Conservation (phyloP, 2,797 vertebrate genomes). For the Lophotriccus pileatus region DNA sequence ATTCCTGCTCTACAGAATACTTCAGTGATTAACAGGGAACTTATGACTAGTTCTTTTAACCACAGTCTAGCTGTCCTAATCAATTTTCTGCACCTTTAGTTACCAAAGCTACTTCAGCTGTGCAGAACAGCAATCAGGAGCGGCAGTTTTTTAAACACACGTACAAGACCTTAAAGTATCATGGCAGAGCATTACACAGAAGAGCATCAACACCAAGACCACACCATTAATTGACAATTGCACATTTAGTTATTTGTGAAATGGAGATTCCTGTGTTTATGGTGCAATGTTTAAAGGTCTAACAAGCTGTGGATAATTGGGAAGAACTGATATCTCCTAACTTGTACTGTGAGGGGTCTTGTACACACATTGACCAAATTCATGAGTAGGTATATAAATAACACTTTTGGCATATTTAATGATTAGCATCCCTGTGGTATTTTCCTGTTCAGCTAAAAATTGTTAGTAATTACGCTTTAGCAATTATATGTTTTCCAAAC, state of each 20-base stretch:
- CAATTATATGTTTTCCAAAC: background rate
- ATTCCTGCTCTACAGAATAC: constrained; percentile 5
- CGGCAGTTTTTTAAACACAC: background rate
- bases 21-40: constrained; percentile 23
- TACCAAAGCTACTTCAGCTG: constrained; percentile 12
- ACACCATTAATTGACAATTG: background rate
- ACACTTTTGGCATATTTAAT: background rate
- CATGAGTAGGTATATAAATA: background rate
- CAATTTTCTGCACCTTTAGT: constrained; percentile 23
- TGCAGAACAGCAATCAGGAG: background rate
- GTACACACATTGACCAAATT: background rate
- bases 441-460: background rate
- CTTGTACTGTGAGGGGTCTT: background rate
- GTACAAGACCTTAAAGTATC: background rate
- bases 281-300: background rate
- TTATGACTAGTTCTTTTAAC: constrained; percentile 30
- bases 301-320: background rate
- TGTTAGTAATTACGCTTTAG: background rate
- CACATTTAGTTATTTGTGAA: background rate
- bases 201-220: background rate
- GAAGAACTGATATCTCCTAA: background rate
- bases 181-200: background rate
- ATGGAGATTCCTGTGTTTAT: background rate
- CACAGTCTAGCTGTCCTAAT: background rate
- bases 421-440: background rate